Evolutionary conservation across 1,140 invertebrate species (phyloP).

Genomic region (Drosophila lacteicornis): DNA sequence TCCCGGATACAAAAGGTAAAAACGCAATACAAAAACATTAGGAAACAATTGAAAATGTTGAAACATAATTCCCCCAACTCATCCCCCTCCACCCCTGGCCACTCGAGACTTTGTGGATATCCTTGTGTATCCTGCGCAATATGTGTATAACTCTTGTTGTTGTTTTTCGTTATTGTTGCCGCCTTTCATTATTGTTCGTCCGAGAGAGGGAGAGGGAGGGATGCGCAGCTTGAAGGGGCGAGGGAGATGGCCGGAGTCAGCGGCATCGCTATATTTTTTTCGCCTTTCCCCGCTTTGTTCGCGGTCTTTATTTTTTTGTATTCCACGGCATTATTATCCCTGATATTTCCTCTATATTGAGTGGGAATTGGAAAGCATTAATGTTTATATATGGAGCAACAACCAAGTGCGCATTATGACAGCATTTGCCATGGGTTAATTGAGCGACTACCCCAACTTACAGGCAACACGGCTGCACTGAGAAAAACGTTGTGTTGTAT

Average conservation of each 20-base stretch:
- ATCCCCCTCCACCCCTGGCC: slow-evolving; percentile 20
- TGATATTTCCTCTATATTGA: slow-evolving; percentile 61
- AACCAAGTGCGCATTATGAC: slow-evolving; percentile 79
- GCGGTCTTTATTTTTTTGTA: slow-evolving; percentile 52
- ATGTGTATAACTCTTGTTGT: slow-evolving; percentile 58
- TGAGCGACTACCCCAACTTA: slow-evolving; percentile 49
- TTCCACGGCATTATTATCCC: slow-evolving; percentile 67
- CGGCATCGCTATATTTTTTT: slow-evolving; percentile 55
- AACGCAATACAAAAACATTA: slow-evolving; percentile 79
- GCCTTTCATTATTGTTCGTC: slow-evolving; percentile 53
- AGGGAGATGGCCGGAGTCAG: slow-evolving; percentile 27
- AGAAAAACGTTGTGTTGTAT: neutral
- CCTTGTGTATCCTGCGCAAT: slow-evolving; percentile 74
- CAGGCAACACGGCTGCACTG: slow-evolving; percentile 3
- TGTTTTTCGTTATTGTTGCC: slow-evolving; percentile 60
- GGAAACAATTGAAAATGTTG: slow-evolving; percentile 80
- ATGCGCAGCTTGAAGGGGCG: slow-evolving; percentile 18
- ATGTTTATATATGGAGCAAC: slow-evolving; percentile 65
- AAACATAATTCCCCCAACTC: slow-evolving; percentile 68
- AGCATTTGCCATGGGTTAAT: slow-evolving; percentile 69
- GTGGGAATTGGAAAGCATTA: slow-evolving; percentile 59
- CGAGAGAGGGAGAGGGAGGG: slow-evolving; percentile 19
- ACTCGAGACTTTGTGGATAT: slow-evolving; percentile 50
- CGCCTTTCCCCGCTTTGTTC: slow-evolving; percentile 53
- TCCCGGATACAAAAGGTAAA: slow-evolving; percentile 66